Base-by-base conservation (phyloP, 1,140 invertebrate species). In the Temnothorax nylanderi region DNA sequence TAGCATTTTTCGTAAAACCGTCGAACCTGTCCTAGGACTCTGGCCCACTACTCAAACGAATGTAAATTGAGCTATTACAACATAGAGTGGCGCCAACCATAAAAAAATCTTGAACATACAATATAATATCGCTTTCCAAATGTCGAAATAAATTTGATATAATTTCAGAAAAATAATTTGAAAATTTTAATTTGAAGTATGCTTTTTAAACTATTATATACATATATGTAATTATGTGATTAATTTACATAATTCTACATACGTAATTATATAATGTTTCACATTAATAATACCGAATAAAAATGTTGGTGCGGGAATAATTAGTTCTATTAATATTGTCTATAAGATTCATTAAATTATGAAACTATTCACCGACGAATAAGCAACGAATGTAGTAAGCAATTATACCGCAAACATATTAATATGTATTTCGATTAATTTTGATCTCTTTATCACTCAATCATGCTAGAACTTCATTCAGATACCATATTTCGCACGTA, bases 1-100 rank as follows among this genome's bases (percentile, higher is more conserved):
- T 86, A 67, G 92, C 89, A 81, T 56, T 87, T 90, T 90, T 88
- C 88, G 69, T 86, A 85, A 87, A 87, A 87, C 44, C 62, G 2
- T 21, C 75, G 13, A 60, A 26, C 34, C 47, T 65, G 56, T 81
- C 64, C 51, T n/a, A 37, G 44, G 26, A 60, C 26, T 44, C 34
- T 6, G 76, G 60, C 41, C 32, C 32, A 21, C 34, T 86, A 76
- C 69, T 84, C 21, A 71, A 16, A 71, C 69, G 21, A 26, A 26
- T 65, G 58, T 41, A 72, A 37, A 71, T 71, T 60, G 51, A 54
- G n/a, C 21, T n/a, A 47, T 87, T 44, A 49, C 18, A 34, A 71
- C 47, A 41, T 32, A 2, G 58, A 81, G n/a, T 51, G 49, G 47
- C 41, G 37, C 44, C 21, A 84, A 74, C 41, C n/a, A 32, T 64